phyloP scores from a whole-genome alignment of 2,888 invertebrate species.

The Xestia c-nigrum region DNA sequence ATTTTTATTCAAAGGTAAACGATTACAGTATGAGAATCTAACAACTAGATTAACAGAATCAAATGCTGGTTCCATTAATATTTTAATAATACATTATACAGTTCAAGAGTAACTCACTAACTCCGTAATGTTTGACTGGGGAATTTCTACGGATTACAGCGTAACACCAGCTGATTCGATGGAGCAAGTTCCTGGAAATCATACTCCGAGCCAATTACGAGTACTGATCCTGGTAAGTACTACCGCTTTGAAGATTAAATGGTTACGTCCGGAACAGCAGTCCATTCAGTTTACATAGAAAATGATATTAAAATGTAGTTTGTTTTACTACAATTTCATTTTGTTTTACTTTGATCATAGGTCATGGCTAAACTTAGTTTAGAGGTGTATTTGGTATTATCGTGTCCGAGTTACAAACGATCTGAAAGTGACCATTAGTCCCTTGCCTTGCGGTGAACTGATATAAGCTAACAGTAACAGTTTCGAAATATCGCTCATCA shows the following conservation, averaged over 20 bases:
- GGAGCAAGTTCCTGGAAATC: not conserved
- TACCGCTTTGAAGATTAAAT: slow-evolving; percentile 14
- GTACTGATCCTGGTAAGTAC: not conserved
- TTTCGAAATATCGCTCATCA: not conserved
- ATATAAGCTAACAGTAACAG: not conserved
- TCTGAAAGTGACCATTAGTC: not conserved
- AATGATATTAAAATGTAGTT: not conserved
- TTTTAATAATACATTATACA: too few relatives aligned
- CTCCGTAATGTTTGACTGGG: not conserved
- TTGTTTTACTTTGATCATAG: not conserved
- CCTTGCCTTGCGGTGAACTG: not conserved
- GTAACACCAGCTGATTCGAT: not conserved
- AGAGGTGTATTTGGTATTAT: not conserved
- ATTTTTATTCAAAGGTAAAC: not conserved
- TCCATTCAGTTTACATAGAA: not conserved
- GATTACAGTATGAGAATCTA: not conserved
- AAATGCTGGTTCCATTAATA: not conserved
- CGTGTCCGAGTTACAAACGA: not conserved
- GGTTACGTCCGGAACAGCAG: not conserved
- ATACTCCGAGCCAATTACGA: slow-evolving; percentile 10
- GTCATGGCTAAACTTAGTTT: not conserved
- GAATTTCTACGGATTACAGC: not conserved
- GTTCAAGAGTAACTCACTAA: not conserved
- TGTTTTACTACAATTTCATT: not conserved
- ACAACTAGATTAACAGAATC: not conserved